Evolutionary conservation across 2,113 vertebrate genomes (phyloP).

Genomic region (Melanocharis versteri): DNA sequence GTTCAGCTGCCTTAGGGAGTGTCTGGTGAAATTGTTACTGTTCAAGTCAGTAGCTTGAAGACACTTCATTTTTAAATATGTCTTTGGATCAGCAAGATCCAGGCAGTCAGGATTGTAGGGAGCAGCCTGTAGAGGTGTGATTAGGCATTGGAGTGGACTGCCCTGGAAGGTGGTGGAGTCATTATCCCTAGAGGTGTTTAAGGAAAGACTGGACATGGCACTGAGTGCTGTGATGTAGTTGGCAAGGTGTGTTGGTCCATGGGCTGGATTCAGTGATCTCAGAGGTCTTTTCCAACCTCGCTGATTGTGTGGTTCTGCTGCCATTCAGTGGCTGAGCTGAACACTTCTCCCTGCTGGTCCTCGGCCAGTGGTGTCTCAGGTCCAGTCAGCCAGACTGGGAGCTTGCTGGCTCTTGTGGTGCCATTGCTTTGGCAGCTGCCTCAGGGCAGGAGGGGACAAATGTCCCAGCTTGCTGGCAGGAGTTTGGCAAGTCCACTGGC

Average conservation of each 20-base stretch:
- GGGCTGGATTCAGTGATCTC: neutral
- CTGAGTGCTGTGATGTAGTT: neutral
- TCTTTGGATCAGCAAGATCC: neutral
- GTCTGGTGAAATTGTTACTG: neutral
- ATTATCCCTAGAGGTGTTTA: neutral
- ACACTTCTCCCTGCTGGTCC: rapidly evolving
- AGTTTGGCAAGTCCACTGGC: neutral
- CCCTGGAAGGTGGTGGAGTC: neutral
- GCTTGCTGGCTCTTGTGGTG: neutral
- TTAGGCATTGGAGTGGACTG: neutral
- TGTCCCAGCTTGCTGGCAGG: neutral
- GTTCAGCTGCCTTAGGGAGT: neutral
- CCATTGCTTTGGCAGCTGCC: neutral
- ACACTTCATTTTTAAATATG: neutral
- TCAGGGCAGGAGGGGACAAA: neutral
- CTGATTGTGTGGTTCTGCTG: neutral
- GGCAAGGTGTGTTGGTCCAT: neutral
- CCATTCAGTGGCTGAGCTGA: neutral
- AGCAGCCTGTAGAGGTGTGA: neutral
- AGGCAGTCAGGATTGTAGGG: neutral
- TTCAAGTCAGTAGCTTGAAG: neutral
- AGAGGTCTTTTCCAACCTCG: neutral
- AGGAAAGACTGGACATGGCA: neutral
- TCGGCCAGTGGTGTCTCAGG: rapidly evolving
- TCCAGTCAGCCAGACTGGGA: neutral